Conservation (phyloP, 2,888 invertebrate genomes). For the Ornithoptera priamus region DNA sequence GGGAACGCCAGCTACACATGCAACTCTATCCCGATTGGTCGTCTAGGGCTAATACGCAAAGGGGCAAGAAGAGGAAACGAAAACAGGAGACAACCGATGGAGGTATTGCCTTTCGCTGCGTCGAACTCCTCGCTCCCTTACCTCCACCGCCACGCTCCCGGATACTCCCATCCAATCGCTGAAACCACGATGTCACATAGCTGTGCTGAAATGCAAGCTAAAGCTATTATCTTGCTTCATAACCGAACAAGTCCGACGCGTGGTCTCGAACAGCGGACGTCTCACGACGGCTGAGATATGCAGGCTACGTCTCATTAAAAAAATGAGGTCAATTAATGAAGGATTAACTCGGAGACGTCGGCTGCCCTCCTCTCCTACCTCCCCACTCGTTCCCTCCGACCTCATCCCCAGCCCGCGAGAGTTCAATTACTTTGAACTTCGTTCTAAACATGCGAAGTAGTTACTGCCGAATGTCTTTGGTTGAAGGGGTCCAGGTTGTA, state of each 20-base stretch:
- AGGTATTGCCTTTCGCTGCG: constrained; percentile 86
- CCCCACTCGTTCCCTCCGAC: constrained; percentile 39
- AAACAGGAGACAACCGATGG: constrained; percentile 98
- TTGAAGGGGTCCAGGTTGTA: constrained; percentile 79
- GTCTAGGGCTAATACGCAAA: constrained; percentile 99
- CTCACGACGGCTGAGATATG: constrained; percentile 45
- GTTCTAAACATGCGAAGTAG: constrained; percentile 59
- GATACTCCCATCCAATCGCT: constrained; percentile 32
- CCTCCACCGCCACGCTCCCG: constrained; percentile 23
- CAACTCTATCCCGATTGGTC: constrained; percentile 99
- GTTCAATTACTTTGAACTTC: constrained; percentile 74
- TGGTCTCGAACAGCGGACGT: constrained; percentile 57
- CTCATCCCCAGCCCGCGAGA: constrained; percentile 46
- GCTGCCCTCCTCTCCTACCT: constrained; percentile 51
- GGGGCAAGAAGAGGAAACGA: constrained; percentile 99
- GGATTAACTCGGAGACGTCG: constrained; percentile 69
- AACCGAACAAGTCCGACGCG: constrained; percentile 39
- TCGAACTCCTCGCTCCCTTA: constrained; percentile 56
- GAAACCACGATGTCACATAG: constrained; percentile 32
- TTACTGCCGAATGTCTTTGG: constrained; percentile 73
- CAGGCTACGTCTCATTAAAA: constrained; percentile 57
- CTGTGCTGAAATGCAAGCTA: constrained; percentile 11
- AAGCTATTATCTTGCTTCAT: constrained; percentile 40
- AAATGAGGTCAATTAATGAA: constrained; percentile 74
- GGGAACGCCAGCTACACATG: constrained; percentile 99